Evolutionary conservation across 2,888 invertebrate species (phyloP).

Genomic region (Holacanthella duospinosa): DNA sequence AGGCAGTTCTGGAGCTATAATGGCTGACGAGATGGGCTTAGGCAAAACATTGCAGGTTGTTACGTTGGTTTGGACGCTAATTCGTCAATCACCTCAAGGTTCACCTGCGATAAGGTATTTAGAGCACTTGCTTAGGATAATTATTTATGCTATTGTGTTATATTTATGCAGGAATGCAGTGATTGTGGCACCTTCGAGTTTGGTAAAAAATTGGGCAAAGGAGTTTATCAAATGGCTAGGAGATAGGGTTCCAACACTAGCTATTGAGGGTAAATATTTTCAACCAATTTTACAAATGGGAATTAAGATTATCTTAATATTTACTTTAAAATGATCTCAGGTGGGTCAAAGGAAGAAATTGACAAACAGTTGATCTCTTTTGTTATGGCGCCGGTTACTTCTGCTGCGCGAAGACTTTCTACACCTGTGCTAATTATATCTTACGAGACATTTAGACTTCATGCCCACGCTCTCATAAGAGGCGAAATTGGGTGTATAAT

Average conservation of each 20-base stretch:
- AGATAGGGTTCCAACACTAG: slow-evolving; percentile 62
- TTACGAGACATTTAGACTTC: slow-evolving; percentile 95
- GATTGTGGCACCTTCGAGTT: slow-evolving; percentile 91
- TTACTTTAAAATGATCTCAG: too few relatives aligned
- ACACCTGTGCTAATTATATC: slow-evolving; percentile 95
- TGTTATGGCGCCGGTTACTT: slow-evolving; percentile 58
- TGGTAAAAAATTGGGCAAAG: slow-evolving; percentile 98
- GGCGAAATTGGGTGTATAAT: slow-evolving; percentile 89
- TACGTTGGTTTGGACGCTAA: slow-evolving; percentile 83
- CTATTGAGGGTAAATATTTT: slow-evolving; percentile 40
- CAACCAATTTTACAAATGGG: too few relatives aligned
- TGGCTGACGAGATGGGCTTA: slow-evolving; percentile 98
- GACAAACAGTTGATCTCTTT: slow-evolving; percentile 69
- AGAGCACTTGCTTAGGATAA: too few relatives aligned
- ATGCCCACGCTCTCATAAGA: slow-evolving; percentile 75
- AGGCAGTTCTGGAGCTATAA: slow-evolving; percentile 84
- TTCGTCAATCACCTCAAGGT: slow-evolving; percentile 84
- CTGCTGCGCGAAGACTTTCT: slow-evolving; percentile 54
- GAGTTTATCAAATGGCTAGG: slow-evolving; percentile 95
- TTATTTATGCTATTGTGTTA: neutral
- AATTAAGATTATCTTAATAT: too few relatives aligned
- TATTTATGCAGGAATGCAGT: slow-evolving; percentile 61
- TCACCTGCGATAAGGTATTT: slow-evolving; percentile 54
- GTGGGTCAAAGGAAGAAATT: slow-evolving; percentile 74
- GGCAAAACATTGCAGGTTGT: slow-evolving; percentile 93